These are phyloP conservation scores for Drosophila vallismaia DNA, from an alignment of 2,888 invertebrate species.

Conservation along the genomic window DNA sequence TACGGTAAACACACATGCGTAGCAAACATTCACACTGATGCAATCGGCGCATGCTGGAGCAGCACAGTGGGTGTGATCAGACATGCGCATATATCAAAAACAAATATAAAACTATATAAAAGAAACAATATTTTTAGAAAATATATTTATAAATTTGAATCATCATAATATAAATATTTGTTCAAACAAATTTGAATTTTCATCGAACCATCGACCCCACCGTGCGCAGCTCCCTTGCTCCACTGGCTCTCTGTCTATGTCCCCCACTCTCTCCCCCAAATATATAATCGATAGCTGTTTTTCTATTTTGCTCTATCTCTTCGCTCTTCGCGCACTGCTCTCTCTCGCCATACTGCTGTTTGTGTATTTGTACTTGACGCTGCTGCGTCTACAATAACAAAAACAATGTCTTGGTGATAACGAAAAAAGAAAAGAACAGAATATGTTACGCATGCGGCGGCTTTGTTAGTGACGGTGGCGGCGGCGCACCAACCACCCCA, in stretches of 20 bases:
- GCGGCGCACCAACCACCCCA: constrained; percentile 54
- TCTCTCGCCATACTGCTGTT: constrained; percentile 3
- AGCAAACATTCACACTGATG: constrained; percentile 21
- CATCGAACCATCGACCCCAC: neutral
- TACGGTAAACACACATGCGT: constrained; percentile 12
- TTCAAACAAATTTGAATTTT: too few relatives aligned
- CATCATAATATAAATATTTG: too few relatives aligned
- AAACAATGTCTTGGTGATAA: constrained; percentile 51
- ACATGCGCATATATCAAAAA: too few relatives aligned
- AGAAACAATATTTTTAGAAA: too few relatives aligned
- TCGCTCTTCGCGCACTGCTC: constrained; percentile 10
- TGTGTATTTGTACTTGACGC: constrained; percentile 43
- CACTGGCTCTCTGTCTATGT: neutral
- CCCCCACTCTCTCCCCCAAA: constrained; percentile 5
- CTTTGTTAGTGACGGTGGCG: constrained; percentile 47
- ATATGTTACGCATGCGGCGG: constrained; percentile 71
- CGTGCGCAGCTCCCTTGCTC: neutral
- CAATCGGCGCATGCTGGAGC: constrained; percentile 22
- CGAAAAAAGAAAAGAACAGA: constrained; percentile 24
- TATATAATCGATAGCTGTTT: constrained; percentile 64
- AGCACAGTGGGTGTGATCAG: constrained; percentile 17
- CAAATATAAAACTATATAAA: too few relatives aligned
- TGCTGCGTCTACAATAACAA: constrained; percentile 49
- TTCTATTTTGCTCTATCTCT: constrained; percentile 32
- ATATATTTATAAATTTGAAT: too few relatives aligned